These are phyloP conservation scores for Oryzias javanicus DNA, from an alignment of 2,113 vertebrate genomes.

Conservation along the genomic window DNA sequence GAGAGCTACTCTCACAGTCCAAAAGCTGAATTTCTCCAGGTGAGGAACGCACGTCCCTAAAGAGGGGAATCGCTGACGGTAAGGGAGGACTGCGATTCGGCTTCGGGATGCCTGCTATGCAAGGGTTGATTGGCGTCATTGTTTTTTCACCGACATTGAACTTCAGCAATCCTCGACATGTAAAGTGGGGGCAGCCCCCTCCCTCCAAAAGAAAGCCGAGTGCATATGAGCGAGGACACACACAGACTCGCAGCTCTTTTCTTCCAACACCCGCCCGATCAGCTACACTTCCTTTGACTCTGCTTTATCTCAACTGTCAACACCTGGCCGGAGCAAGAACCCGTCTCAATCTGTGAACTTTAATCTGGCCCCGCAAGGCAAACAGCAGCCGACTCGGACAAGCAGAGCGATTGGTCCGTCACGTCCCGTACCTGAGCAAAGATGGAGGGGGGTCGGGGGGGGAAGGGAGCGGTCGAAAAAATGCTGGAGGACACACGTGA, in stretches of 20 bases:
- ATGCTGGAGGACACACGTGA: slow-evolving; percentile 22
- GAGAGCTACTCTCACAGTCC: slow-evolving; percentile 11
- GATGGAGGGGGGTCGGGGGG: slow-evolving; percentile 26
- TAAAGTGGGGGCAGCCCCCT: slow-evolving; percentile 14
- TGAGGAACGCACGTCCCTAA: slow-evolving; percentile 48
- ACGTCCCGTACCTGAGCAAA: slow-evolving; percentile 53
- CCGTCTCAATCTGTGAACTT: slow-evolving; percentile 76
- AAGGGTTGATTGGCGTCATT: slow-evolving; percentile 67
- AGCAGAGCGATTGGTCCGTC: slow-evolving; percentile 65
- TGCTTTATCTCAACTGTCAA: slow-evolving; percentile 79
- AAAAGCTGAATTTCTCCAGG: slow-evolving; percentile 44
- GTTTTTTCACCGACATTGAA: slow-evolving; percentile 76
- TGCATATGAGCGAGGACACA: slow-evolving; percentile 48
- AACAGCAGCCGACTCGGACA: slow-evolving; percentile 65
- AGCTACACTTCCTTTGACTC: slow-evolving; percentile 65
- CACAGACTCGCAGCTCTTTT: slow-evolving; percentile 48
- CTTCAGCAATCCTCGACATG: slow-evolving; percentile 59
- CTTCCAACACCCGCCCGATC: slow-evolving; percentile 48
- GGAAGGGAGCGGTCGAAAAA: slow-evolving; percentile 28
- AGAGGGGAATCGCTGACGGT: slow-evolving; percentile 30
- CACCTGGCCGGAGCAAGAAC: slow-evolving; percentile 77
- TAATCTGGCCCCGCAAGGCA: slow-evolving; percentile 77
- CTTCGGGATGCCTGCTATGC: slow-evolving; percentile 71
- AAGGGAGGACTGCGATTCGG: slow-evolving; percentile 48
- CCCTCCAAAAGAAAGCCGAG: slow-evolving; percentile 46